Evolutionary conservation across 2,888 invertebrate genomes (phyloP), one percentile per base, ranked within the genome.

Genomic region (Sialis fuliginosa): DNA sequence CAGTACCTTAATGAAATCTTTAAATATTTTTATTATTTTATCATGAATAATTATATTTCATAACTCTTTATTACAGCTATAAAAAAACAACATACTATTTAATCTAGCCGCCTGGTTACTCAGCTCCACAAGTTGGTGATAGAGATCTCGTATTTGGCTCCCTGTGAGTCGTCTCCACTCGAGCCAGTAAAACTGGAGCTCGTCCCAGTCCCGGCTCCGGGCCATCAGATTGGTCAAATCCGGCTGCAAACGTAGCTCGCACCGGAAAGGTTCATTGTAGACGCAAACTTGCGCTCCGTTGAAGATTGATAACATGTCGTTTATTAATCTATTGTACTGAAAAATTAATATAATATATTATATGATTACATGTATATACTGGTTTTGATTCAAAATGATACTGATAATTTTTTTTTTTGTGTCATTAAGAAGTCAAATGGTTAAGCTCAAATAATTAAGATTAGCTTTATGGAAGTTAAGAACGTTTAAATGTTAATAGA

Each of bases 161-260:
- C 85, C 88, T 0, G 90, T 87, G 52, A 85, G 81, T 53, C 92
- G 72, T 54, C 91, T 74, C 85, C 91, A 95, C 60, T 89, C 88
- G 0, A 81, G 78, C 95, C 95, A 95, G 0, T 81, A 77, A 58
- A 86, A 81, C 55, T 83, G 79, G 48, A 95, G 66, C 60, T 91
- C 88, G 50, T 91, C 85, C 82, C 91, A 91, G 58, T 93, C 84
- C 44, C 86, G 67, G 55, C 80, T 81, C 49, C 69, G 72, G 0
- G 86, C 83, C 87, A 91, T 85, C 50, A 88, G 79, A 56, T 69
- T 68, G 57, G 75, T 75, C 3, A 82, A 64, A 64, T 88, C 84
- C 1, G 88, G 88, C 58, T 88, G 85, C 5, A 89, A 70, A 40
- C 82, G 76, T 0, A 90, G 67, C 1, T 86, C 86, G 52, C 89